Evolutionary conservation across 2,888 invertebrate genomes (phyloP).

Genomic region (Leucozona laternaria): DNA sequence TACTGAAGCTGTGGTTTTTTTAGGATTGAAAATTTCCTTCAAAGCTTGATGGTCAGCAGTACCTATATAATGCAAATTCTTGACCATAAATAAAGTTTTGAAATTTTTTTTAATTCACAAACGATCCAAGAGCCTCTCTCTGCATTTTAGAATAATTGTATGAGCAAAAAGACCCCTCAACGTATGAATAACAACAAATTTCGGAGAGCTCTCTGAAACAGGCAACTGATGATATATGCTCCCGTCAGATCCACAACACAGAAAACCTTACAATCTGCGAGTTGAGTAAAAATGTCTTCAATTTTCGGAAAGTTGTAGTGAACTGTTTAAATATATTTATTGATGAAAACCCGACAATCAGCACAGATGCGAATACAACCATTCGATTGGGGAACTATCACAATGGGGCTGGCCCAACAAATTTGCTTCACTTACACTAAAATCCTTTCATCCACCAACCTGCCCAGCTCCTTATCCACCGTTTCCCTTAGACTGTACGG

Average conservation of each 20-base stretch:
- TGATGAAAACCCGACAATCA: conserved; percentile 78
- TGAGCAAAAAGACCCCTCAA: conserved; percentile 28
- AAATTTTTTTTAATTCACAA: conserved; percentile 77
- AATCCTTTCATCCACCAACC: conserved; percentile 65
- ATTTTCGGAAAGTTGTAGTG: conserved; percentile 78
- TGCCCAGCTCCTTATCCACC: conserved; percentile 73
- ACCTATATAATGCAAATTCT: conserved; percentile 65
- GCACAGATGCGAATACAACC: conserved; percentile 76
- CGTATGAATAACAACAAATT: conserved; percentile 74
- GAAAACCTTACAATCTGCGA: conserved; percentile 74
- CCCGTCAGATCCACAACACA: conserved; percentile 69
- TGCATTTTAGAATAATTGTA: conserved; percentile 14
- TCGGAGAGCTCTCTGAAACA: conserved; percentile 66
- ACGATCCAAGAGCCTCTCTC: conserved; percentile 41
- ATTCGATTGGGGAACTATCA: conserved; percentile 77
- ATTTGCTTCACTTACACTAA: conserved; percentile 65
- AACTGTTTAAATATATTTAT: conserved; percentile 66
- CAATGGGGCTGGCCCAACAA: conserved; percentile 78
- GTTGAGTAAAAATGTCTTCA: conserved; percentile 78
- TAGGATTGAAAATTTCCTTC: conserved; percentile 30
- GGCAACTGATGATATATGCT: conserved; percentile 75
- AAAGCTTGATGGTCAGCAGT: conserved; percentile 69
- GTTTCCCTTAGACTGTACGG: conserved; percentile 69
- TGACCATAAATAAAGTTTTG: conserved; percentile 74
- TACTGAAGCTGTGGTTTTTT: conserved; percentile 72